Base-by-base conservation (phyloP, 2,888 invertebrate species). In the Schizotus pectinicornis region DNA sequence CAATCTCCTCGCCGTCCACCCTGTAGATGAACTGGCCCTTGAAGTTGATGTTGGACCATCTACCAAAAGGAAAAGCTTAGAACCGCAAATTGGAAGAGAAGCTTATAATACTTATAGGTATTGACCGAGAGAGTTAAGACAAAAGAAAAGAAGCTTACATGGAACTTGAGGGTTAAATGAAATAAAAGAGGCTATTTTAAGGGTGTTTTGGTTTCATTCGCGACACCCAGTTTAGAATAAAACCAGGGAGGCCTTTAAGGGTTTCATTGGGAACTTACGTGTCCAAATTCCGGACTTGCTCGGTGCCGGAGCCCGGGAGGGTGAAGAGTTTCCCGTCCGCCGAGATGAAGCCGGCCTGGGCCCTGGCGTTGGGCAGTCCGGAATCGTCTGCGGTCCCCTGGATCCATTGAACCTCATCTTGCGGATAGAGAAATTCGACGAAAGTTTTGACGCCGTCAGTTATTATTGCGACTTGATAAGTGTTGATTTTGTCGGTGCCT, bases 341-440 rank as follows among this genome's bases (percentile, higher is more conserved):
- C 0, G 93, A 86, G 62, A 94, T 88, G 69, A 98, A 91, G 1
- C 97, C 98, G 48, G 91, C 95, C 80, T 98, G 98, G 0, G 95
- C 96, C 68, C 93, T 89, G 0, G 95, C 93, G 74, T 97, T 96
- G 0, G 92, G 91, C 42, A 92, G 76, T 22, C 88, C 88, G n/a
- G 86, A 83, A n/a, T 86, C 85, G 67, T 90, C 89, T 0, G 86
- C 83, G 56, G 90, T 88, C 45, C 90, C 91, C 76, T 92, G 91
- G 49, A 94, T 87, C 98, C 98, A 99, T 75, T 95, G 92, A 49
- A 99, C 88, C 0, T 94, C 94, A 58, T 88, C 85, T 67, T 91
- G 88, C 0, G 94, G 91, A 78, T 98, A 99, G 55, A 95, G 81
- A 65, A 97, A 86, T 72, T 95, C 89, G 0, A 89, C 92, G 75